phyloP scores from a whole-genome alignment of 2,888 invertebrate species.

The Hesperia comma region DNA sequence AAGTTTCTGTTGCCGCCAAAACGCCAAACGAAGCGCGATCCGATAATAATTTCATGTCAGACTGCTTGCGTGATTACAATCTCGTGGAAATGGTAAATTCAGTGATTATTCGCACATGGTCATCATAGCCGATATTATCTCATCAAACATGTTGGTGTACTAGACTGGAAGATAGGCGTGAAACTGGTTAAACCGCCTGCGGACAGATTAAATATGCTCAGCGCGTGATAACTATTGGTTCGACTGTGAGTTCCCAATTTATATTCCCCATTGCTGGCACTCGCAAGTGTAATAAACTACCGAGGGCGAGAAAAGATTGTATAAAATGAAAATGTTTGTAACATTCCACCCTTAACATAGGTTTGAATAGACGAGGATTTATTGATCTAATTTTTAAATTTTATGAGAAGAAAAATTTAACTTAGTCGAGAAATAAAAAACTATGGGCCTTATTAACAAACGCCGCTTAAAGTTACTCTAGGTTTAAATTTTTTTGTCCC shows the following conservation, averaged over 20 bases:
- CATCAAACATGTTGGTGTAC: not conserved
- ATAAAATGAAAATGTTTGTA: too few species aligned
- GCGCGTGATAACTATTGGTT: slow-evolving; percentile 7
- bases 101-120: not conserved
- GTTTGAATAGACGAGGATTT: too few species aligned
- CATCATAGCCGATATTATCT: not conserved
- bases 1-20: too few species aligned
- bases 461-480: too few species aligned
- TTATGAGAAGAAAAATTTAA: too few species aligned
- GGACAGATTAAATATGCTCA: slow-evolving; percentile 16
- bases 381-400: too few species aligned
- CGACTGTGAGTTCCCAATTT: slow-evolving; percentile 11
- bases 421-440: too few species aligned
- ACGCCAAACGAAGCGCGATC: not conserved
- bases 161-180: slow-evolving; percentile 1
- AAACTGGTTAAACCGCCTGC: slow-evolving; percentile 2
- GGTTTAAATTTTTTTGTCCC: too few species aligned
- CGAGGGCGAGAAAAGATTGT: not conserved
- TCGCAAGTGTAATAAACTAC: not conserved
- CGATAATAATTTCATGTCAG: not conserved
- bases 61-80: not conserved
- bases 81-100: not conserved
- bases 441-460: too few species aligned
- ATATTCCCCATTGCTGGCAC: slow-evolving; percentile 8
- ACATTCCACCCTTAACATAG: too few species aligned